Base-by-base conservation (phyloP, 2,888 invertebrate genomes). In the Phengaris arion region DNA sequence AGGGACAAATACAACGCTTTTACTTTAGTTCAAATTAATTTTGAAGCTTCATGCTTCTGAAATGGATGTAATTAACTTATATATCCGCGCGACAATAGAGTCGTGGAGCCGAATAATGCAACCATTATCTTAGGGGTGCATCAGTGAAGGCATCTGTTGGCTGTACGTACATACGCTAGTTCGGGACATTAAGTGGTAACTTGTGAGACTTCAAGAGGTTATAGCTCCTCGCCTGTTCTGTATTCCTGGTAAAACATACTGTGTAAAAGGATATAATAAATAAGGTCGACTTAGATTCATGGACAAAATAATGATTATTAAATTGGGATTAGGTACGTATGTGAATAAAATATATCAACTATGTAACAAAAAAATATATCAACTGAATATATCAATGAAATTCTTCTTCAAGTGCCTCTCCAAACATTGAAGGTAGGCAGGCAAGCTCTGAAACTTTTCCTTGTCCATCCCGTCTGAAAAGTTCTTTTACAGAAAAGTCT, bases 21-120 rank as follows among this genome's bases (percentile, higher is more conserved):
- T 35, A 64, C 64, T 35, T 64, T 64, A 64, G 64, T 64, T 35
- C 12, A 64, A 64, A 64, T 64, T 64, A 12, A 64, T 64, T 64
- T 64, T 5, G 64, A 64, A 64, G 59, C 59, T 64, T 10, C 6
- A 45, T 45, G 64, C 64, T 64, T 45, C 35, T 35, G 64, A 64
- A 64, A 64, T 35, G 64, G 35, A 64, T 35, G 45, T 64, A 64
- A 64, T 64, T 64, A 64, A 22, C 59, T 64, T 64, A 64, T 64
- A 64, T 35, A 64, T 64, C 35, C 35, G 64, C 35, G 64, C 35
- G 64, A 64, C 64, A 64, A 64, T 64, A 13, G 35, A 35, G 35
- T 64, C 64, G 52, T 52, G 52, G 12, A 52, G 12, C 12, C 52
- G 64, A 12, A 64, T 64, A 64, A 35, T 64, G 64, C 64, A 45